These are phyloP conservation scores for Linnaemya vulpina DNA, from an alignment of 2,888 invertebrate species.

Conservation along the genomic window DNA sequence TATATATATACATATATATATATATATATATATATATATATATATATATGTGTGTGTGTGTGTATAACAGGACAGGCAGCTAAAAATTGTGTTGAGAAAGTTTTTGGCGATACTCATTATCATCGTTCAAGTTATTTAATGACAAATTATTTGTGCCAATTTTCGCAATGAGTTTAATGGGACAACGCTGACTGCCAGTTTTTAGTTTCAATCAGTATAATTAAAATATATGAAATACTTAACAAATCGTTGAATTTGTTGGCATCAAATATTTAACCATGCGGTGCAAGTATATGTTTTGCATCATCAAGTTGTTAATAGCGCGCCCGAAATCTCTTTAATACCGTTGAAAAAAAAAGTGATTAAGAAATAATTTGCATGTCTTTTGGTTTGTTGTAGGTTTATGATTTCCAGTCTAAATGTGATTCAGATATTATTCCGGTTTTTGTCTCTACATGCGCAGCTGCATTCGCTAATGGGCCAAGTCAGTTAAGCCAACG, in stretches of 20 bases:
- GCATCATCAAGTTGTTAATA: no score
- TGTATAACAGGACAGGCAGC: background rate
- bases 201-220: background rate
- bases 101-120: background rate
- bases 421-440: no score
- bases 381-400: no score
- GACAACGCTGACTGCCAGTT: background rate
- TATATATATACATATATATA: no score
- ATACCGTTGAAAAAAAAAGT: no score
- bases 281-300: no score
- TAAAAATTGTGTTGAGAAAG: background rate
- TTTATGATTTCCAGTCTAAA: no score
- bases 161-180: background rate
- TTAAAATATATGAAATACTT: background rate
- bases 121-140: background rate
- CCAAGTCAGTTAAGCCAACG: conserved; percentile 3
- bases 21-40: no score
- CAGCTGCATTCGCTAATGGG: background rate
- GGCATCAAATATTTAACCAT: no score
- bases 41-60: no score
- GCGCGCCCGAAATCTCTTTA: no score
- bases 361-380: no score
- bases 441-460: background rate
- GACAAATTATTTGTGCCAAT: background rate
- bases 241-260: background rate